Conservation (phyloP, 2,113 vertebrate genomes). For the Aythya baeri region DNA sequence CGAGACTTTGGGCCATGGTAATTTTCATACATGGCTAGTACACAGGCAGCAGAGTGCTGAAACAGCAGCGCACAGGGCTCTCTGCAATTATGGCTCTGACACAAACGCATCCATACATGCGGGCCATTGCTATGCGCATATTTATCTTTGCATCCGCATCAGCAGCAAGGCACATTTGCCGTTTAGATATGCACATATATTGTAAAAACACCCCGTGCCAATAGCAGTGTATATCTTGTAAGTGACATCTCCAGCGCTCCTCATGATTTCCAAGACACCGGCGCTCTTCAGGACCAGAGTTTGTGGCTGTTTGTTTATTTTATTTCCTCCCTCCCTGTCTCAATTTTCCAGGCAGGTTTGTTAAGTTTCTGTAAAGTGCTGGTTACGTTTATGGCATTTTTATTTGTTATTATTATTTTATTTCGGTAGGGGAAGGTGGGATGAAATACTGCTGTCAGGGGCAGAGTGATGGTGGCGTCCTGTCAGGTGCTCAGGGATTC, state of each 20-base stretch:
- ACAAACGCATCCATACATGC: constrained; percentile 51
- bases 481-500: constrained; percentile 1
- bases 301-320: constrained; percentile 30
- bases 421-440: neutral
- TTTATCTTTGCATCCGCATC: constrained; percentile 63
- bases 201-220: constrained; percentile 62
- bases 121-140: constrained; percentile 67
- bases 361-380: constrained; percentile 26
- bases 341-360: constrained; percentile 1
- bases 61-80: neutral
- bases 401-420: constrained; percentile 21
- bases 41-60: constrained; percentile 6
- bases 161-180: constrained; percentile 52
- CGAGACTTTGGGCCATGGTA: neutral
- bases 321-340: constrained; percentile 27
- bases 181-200: constrained; percentile 63
- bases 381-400: neutral
- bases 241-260: constrained; percentile 35
- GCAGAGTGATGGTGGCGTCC: neutral
- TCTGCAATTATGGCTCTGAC: constrained; percentile 49
- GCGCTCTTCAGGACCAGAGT: neutral
- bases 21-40: neutral
- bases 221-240: constrained; percentile 51
- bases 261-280: constrained; percentile 46
- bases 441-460: neutral